phyloP scores from a whole-genome alignment of 1,140 invertebrate genomes.

The Drosophila prosaltans region DNA sequence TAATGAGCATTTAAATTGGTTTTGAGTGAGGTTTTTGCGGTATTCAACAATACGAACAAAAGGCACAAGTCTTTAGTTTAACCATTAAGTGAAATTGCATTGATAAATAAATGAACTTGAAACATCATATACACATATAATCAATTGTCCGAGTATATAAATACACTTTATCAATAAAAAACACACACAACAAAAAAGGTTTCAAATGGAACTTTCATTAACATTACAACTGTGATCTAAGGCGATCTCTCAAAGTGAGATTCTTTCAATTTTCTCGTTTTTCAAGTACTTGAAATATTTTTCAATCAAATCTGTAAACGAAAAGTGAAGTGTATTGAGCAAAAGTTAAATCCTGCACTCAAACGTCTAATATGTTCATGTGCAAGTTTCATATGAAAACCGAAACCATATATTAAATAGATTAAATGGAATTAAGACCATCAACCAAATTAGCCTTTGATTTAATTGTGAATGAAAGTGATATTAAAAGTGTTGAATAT shows the following conservation, averaged over 20 bases:
- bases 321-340: no score
- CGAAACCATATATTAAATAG: not conserved
- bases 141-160: constrained; percentile 4
- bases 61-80: constrained; percentile 43
- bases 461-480: constrained; percentile 2
- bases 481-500: not conserved
- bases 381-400: no score
- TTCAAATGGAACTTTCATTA: no score
- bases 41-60: constrained; percentile 65
- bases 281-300: no score
- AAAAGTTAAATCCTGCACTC: no score
- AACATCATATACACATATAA: constrained; percentile 14
- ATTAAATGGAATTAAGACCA: not conserved
- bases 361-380: no score
- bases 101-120: constrained; percentile 57
- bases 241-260: no score
- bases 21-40: constrained; percentile 73
- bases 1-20: constrained; percentile 81
- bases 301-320: no score
- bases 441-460: not conserved
- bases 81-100: constrained; percentile 53
- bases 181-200: no score
- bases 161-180: constrained; percentile 4
- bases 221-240: no score
- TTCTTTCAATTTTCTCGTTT: no score